Evolutionary conservation across 2,797 vertebrate genomes (phyloP), one percentile per base, ranked within the genome.

Genomic region (Onychomys leucogaster): DNA sequence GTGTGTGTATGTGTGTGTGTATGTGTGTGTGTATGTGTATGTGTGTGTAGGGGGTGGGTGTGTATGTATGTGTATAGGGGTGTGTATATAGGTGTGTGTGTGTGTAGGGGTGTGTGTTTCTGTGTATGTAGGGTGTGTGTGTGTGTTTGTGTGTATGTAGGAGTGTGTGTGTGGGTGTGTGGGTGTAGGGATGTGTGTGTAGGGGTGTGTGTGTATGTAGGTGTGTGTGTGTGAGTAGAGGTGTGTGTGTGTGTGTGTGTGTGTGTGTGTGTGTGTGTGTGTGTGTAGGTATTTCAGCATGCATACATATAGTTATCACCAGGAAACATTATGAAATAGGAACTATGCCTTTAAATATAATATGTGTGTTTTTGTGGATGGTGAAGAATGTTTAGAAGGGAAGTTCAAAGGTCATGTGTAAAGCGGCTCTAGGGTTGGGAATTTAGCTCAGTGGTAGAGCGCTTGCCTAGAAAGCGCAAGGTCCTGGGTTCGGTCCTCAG

Each of bases 321-420:
- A 49, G 82, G n/a, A 93, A 59, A 87, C 65, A 25, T 88, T 71
- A 91, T 71, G 19, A 41, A 77, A 7, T 82, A 83, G 57, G 86
- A 96, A 95, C 52, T 95, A 63, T 37, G 7, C n/a, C 85, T 96
- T 61, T n/a, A 67, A 84, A 34, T 91, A 59, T 4, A 89, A 32
- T 49, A 59, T 80, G 32, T 21, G 21, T 78, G n/a, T 14, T 81
- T 92, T 32, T 90, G 78, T 95, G n/a, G 14, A 46, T 87, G 57
- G 89, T 67, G 61, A n/a, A 88, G 80, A 95, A 89, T 55, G 34
- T 78, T 11, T 46, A 85, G 59, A 97, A 94, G 41, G 83, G 37
- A 90, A 80, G 86, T 83, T 95, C 21, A 91, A 71, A 90, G 61
- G 21, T 89, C 46, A 80, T 32, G 84, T 94, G 94, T 92, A 77